Conservation (phyloP, 1,140 invertebrate species). For the Lepidurus apus region DNA sequence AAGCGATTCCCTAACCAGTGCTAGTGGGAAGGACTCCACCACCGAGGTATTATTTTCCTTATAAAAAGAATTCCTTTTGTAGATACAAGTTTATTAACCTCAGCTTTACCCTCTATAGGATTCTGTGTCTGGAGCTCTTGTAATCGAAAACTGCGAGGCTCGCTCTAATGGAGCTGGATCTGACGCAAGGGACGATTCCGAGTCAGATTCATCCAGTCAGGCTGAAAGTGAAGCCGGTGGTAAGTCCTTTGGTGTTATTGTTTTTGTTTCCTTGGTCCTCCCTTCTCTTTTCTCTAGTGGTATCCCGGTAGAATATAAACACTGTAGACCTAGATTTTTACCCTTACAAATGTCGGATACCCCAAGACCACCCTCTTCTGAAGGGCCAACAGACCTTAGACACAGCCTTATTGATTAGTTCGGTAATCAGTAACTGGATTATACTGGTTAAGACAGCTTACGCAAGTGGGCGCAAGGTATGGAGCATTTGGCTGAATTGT, state of each 20-base stretch:
- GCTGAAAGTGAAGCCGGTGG: slow-evolving; percentile 7
- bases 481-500: not conserved
- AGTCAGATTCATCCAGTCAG: slow-evolving; percentile 19
- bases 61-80: not conserved
- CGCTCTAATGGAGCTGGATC: not conserved
- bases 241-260: not conserved
- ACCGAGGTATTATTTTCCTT: not conserved
- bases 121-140: not conserved
- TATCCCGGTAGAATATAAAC: not conserved
- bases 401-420: not conserved
- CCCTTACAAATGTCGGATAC: not conserved
- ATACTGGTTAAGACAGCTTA: not conserved
- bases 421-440: not conserved
- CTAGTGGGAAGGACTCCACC: slow-evolving; percentile 3
- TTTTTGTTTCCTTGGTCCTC: not conserved
- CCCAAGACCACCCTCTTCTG: not conserved
- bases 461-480: not conserved
- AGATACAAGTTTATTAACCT: not conserved
- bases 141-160: not conserved
- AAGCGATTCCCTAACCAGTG: not conserved
- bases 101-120: not conserved
- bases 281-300: not conserved
- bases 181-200: not conserved
- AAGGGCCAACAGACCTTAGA: not conserved
- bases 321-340: no score